phyloP scores from a whole-genome alignment of 2,888 invertebrate genomes.

The Philereme transversata region DNA sequence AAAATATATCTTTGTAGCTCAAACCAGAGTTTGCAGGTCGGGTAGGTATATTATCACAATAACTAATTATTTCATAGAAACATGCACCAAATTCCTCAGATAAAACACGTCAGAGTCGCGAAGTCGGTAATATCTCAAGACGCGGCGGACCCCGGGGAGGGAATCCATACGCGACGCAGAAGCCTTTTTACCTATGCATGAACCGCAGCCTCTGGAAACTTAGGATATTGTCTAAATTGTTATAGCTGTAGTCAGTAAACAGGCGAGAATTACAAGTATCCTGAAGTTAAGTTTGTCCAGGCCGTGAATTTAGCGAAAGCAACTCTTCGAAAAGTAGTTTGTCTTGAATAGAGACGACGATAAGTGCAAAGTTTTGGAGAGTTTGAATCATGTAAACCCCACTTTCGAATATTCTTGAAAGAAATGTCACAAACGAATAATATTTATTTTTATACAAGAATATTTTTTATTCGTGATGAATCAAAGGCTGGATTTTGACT shows the following conservation, averaged over 20 bases:
- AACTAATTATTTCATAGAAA: conserved; percentile 25
- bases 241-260: conserved; percentile 32
- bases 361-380: no score
- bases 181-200: conserved; percentile 68
- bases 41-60: background rate
- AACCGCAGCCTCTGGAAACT: conserved; percentile 42
- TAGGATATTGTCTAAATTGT: conserved; percentile 41
- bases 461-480: no score
- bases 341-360: no score
- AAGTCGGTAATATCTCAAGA: conserved; percentile 67
- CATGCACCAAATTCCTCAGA: conserved; percentile 37
- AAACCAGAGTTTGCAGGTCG: no score
- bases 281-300: conserved; percentile 4
- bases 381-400: no score
- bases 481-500: no score
- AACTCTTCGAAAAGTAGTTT: no score
- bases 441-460: no score
- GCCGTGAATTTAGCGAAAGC: background rate
- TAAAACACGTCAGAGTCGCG: conserved; percentile 57
- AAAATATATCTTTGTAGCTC: no score
- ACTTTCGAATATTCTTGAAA: no score
- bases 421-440: no score
- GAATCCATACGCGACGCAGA: conserved; percentile 52
- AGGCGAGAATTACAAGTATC: conserved; percentile 12
- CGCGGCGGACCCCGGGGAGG: conserved; percentile 51